Evolutionary conservation across 2,797 vertebrate genomes (phyloP), one percentile per base, ranked within the genome.

Genomic region (Buceros bicornis): DNA sequence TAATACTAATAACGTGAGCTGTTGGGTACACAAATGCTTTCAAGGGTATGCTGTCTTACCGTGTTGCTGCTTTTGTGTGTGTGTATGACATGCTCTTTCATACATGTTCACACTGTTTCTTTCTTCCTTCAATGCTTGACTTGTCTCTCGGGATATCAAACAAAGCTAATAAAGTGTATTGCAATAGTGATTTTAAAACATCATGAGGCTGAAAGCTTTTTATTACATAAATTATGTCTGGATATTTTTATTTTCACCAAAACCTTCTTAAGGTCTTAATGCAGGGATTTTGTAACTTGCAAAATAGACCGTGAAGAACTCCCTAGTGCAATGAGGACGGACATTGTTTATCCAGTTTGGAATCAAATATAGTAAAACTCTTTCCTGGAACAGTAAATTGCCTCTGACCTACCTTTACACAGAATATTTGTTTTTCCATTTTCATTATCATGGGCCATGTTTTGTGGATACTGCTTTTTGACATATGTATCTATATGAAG

Each of bases 311-410:
- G 11, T 48, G 21, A 80, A 73, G 53, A 40, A 19, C 20, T 93
- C 60, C 10, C 33, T 71, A 33, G 21, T 82, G 19, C 58, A 87
- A n/a, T 47, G 8, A 24, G 10, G 21, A 71, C 35, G 33, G 76
- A 74, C 90, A 82, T 87, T 94, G 21, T 82, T 79, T 95, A 87
- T 87, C 69, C 29, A 35, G 21, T 57, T 93, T 77, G 71, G 53
- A 79, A 89, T 82, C 42, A 93, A 85, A 85, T 67, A 61, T 16
- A 72, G 43, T 50, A 56, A 78, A 82, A 74, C 31, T 54, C 24
- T 87, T 93, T 95, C 43, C 69, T 81, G 64, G 28, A 89, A 82
- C 57, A 66, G 57, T 82, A 95, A 96, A 83, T 89, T 96, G 57
- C 66, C 58, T 95, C 82, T 74, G 78, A 66, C 70, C 47, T 85